These are phyloP conservation scores for Notarius quadriscutis DNA, from an alignment of 2,113 vertebrate species.

Conservation along the genomic window DNA sequence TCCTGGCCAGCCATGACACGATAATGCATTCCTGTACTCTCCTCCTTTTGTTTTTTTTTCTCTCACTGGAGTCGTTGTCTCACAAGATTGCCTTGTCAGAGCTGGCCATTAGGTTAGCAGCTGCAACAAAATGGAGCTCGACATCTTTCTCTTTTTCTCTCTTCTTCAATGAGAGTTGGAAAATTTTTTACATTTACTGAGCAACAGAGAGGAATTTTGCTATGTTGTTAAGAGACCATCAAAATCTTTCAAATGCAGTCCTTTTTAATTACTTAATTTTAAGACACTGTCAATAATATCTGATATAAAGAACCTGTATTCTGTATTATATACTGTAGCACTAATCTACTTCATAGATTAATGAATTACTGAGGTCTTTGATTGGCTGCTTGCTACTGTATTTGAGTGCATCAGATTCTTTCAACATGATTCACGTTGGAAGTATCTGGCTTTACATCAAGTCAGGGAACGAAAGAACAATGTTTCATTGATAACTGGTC, in stretches of 20 bases:
- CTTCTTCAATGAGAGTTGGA: slow-evolving; percentile 29
- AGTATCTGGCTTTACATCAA: slow-evolving; percentile 51
- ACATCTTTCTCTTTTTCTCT: slow-evolving; percentile 59
- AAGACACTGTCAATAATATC: not conserved
- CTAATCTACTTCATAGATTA: not conserved
- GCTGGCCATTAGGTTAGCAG: slow-evolving; percentile 66
- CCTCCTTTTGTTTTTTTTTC: slow-evolving; percentile 14
- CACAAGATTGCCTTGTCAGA: slow-evolving; percentile 42
- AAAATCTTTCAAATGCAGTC: not conserved
- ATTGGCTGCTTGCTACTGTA: not conserved
- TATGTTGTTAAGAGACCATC: not conserved
- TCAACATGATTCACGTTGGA: not conserved
- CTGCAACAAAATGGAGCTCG: slow-evolving; percentile 63
- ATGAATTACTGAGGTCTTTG: not conserved
- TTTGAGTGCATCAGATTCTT: not conserved
- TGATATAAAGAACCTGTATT: not conserved
- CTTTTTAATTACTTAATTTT: not conserved
- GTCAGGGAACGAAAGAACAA: slow-evolving; percentile 52
- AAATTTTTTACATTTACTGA: slow-evolving; percentile 5
- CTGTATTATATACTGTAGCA: not conserved
- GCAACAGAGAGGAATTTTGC: slow-evolving; percentile 18
- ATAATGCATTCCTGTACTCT: slow-evolving; percentile 25
- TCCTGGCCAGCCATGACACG: slow-evolving; percentile 41
- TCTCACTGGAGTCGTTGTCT: slow-evolving; percentile 36
- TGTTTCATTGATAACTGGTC: not conserved